phyloP scores from a whole-genome alignment of 1,140 invertebrate genomes.

The Drosophila pectinifera region DNA sequence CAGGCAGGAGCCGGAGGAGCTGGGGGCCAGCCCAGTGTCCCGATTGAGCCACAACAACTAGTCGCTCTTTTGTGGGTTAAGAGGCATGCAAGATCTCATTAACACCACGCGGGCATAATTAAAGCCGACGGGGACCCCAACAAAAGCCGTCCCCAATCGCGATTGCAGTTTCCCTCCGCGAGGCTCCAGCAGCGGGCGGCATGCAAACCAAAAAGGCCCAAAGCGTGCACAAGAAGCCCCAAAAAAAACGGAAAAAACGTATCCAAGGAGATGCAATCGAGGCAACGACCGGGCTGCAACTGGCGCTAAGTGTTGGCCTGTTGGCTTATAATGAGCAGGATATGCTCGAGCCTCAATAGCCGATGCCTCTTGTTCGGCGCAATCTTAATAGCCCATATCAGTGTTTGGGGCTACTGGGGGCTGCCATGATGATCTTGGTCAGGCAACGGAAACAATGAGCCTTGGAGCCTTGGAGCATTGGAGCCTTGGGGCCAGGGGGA shows the following conservation, averaged over 20 bases:
- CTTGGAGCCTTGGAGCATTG: too few species aligned
- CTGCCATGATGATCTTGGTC: slow-evolving; percentile 29
- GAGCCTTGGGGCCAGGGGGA: too few species aligned
- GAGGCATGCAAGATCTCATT: slow-evolving; percentile 79
- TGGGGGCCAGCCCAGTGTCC: slow-evolving; percentile 4
- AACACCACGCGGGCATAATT: slow-evolving; percentile 84
- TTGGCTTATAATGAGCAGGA: slow-evolving; percentile 71
- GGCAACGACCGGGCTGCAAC: slow-evolving; percentile 55
- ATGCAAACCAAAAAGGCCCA: slow-evolving; percentile 52
- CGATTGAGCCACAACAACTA: slow-evolving; percentile 77
- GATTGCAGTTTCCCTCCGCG: slow-evolving; percentile 64
- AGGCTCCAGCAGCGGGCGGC: slow-evolving; percentile 36
- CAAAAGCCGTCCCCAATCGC: slow-evolving; percentile 67
- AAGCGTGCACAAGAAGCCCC: slow-evolving; percentile 30
- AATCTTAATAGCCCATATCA: slow-evolving; percentile 59
- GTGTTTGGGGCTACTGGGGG: slow-evolving; percentile 19
- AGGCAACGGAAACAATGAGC: slow-evolving; percentile 29
- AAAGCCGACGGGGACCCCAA: slow-evolving; percentile 71
- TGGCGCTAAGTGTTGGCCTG: slow-evolving; percentile 76
- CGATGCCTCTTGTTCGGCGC: slow-evolving; percentile 34
- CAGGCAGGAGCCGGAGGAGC: neutral
- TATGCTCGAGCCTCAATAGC: slow-evolving; percentile 42
- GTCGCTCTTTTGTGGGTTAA: slow-evolving; percentile 30
- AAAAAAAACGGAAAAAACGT: slow-evolving; percentile 13
- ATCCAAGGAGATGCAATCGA: slow-evolving; percentile 69